Conservation (phyloP, 1,140 invertebrate species). For the Copidosoma floridanum region DNA sequence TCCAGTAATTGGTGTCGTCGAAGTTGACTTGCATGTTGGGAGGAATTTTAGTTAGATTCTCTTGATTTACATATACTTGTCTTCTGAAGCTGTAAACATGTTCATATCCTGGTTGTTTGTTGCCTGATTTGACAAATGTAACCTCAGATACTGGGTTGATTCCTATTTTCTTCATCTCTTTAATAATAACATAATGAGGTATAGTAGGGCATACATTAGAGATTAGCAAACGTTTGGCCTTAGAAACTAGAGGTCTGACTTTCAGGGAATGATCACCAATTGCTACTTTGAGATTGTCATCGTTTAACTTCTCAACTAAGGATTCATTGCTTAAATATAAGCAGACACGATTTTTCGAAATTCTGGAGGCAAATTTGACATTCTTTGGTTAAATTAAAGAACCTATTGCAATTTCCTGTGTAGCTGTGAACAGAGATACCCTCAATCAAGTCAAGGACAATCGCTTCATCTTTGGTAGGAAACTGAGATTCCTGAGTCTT, state of each 20-base stretch:
- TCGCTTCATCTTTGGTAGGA: too few species aligned
- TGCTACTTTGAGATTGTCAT: slow-evolving; percentile 14
- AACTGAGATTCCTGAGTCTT: too few species aligned
- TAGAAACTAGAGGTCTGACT: slow-evolving; percentile 24
- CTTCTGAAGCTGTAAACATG: slow-evolving; percentile 15
- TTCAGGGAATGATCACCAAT: slow-evolving; percentile 5
- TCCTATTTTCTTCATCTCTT: neutral
- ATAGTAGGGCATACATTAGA: slow-evolving; percentile 31
- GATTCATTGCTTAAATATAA: slow-evolving; percentile 23
- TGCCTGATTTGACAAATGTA: slow-evolving; percentile 3
- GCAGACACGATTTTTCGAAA: slow-evolving; percentile 29
- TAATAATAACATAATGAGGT: neutral
- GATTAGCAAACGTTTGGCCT: slow-evolving; percentile 26
- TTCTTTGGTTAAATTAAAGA: slow-evolving; percentile 13
- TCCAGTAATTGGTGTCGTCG: slow-evolving; percentile 13
- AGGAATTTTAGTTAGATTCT: slow-evolving; percentile 14
- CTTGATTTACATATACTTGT: slow-evolving; percentile 16
- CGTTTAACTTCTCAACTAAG: slow-evolving; percentile 8
- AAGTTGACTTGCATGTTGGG: neutral
- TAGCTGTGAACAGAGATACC: too few species aligned
- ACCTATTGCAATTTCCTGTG: slow-evolving; percentile 14
- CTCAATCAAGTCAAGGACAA: too few species aligned
- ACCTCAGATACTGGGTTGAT: neutral
- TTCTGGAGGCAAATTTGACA: slow-evolving; percentile 25
- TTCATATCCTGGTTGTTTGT: neutral